Conservation (phyloP, 2,797 vertebrate species). For the Xiphophorus birchmanni region DNA sequence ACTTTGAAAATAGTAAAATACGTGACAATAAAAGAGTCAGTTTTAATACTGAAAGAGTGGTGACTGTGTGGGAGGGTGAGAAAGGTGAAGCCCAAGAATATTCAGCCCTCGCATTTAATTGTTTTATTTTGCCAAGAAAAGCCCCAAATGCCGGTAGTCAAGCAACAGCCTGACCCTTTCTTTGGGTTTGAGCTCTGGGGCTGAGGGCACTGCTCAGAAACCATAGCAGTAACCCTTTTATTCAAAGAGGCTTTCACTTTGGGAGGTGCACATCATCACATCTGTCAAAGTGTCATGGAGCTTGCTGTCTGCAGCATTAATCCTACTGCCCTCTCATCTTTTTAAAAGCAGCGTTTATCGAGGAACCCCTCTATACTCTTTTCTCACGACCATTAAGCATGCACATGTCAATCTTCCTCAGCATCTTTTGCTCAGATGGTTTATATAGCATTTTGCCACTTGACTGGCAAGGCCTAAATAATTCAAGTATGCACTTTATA, state of each 20-base stretch:
- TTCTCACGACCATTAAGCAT: slow-evolving; percentile 75
- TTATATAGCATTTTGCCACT: slow-evolving; percentile 23
- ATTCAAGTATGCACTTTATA: slow-evolving; percentile 27
- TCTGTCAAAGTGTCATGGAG: slow-evolving; percentile 78
- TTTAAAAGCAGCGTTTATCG: slow-evolving; percentile 51
- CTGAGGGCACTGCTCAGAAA: slow-evolving; percentile 55
- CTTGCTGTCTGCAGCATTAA: slow-evolving; percentile 45
- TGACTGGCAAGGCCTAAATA: slow-evolving; percentile 24
- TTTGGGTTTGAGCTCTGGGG: slow-evolving; percentile 52
- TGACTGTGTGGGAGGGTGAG: slow-evolving; percentile 19
- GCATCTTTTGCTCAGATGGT: slow-evolving; percentile 36
- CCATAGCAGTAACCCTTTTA: slow-evolving; percentile 60
- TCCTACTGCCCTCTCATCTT: slow-evolving; percentile 36
- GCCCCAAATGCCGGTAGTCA: slow-evolving; percentile 69
- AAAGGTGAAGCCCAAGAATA: slow-evolving; percentile 44
- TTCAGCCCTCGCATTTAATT: slow-evolving; percentile 63
- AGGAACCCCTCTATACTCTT: slow-evolving; percentile 47
- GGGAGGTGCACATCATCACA: slow-evolving; percentile 68
- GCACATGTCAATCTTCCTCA: slow-evolving; percentile 63
- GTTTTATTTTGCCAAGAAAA: slow-evolving; percentile 66
- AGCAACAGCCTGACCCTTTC: slow-evolving; percentile 68
- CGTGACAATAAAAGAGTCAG: neutral
- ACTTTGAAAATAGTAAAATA: slow-evolving; percentile 1
- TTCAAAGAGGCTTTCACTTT: slow-evolving; percentile 55
- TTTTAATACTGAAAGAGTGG: slow-evolving; percentile 9